Percentiles rank a stretch among this genome's conserved stretches.
Evolutionary conservation across 2,113 vertebrate species (phyloP).

Genomic region (Tichodroma muraria): DNA sequence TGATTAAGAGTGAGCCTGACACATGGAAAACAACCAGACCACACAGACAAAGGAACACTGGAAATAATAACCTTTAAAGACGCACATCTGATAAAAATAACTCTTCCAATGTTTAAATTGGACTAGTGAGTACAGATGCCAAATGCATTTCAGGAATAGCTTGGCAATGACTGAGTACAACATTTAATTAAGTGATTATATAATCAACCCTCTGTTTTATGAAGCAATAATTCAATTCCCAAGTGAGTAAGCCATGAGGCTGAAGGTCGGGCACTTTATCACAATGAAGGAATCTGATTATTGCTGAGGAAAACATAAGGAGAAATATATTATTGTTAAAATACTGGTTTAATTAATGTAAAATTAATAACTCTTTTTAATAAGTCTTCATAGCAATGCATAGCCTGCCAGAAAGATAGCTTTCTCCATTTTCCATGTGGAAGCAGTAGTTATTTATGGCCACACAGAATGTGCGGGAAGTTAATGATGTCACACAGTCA

Average conservation of each 20-base stretch:
- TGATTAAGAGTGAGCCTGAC: conserved; percentile 33
- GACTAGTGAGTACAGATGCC: conserved; percentile 5
- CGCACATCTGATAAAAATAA: conserved; percentile 27
- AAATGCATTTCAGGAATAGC: conserved; percentile 57
- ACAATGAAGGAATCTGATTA: conserved; percentile 52
- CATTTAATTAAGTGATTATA: conserved; percentile 71
- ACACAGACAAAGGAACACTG: conserved; percentile 35
- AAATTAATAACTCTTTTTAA: conserved; percentile 35
- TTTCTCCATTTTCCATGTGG: neutral
- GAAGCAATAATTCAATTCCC: conserved; percentile 64
- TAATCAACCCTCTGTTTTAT: conserved; percentile 61
- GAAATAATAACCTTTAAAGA: conserved; percentile 49
- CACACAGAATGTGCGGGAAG: neutral
- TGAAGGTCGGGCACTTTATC: conserved; percentile 49
- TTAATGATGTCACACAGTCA: conserved; percentile 41
- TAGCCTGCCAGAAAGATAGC: neutral
- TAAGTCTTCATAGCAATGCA: neutral
- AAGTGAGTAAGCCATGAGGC: conserved; percentile 46
- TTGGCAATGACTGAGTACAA: conserved; percentile 56
- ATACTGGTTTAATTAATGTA: conserved; percentile 48
- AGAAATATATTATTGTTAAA: conserved; percentile 36
- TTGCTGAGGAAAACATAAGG: conserved; percentile 38
- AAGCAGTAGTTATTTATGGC: conserved; percentile 12
- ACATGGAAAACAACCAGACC: conserved; percentile 28
- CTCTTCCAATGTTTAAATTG: conserved; percentile 13